A percentile compares a stretch with the other conserved stretches of the same genome.
phyloP scores from a whole-genome alignment of 2,113 vertebrate species.

The Telmatochromis sp. region DNA sequence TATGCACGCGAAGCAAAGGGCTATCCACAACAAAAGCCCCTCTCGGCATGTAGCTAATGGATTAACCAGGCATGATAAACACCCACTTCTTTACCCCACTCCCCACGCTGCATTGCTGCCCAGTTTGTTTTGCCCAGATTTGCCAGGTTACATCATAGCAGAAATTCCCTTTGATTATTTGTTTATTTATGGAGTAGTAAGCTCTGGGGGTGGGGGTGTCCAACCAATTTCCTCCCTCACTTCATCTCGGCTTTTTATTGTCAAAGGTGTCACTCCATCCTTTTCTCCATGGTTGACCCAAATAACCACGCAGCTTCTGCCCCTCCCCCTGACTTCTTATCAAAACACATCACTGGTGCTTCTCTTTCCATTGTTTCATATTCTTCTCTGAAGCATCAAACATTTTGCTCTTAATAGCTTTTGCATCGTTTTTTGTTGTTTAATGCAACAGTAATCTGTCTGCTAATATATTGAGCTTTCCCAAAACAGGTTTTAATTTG shows the following conservation, averaged over 20 bases:
- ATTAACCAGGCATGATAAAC: constrained; percentile 59
- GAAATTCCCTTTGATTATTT: not conserved
- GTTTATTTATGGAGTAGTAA: not conserved
- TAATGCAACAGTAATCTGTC: not conserved
- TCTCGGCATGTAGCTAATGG: constrained; percentile 53
- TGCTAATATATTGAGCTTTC: not conserved
- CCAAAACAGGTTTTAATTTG: not conserved
- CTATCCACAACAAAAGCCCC: constrained; percentile 57
- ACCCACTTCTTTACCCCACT: not conserved
- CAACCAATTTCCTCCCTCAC: not conserved
- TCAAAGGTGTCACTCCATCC: constrained; percentile 31
- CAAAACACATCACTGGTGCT: constrained; percentile 25
- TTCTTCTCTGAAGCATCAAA: not conserved
- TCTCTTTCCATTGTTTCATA: constrained; percentile 28
- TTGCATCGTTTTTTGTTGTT: not conserved
- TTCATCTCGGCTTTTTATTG: constrained; percentile 14
- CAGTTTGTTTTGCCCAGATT: not conserved
- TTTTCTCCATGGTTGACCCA: constrained; percentile 56
- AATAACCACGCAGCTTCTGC: constrained; percentile 41
- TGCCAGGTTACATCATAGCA: not conserved
- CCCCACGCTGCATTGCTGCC: not conserved
- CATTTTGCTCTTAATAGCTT: not conserved
- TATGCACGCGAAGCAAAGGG: constrained; percentile 24
- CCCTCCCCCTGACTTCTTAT: constrained; percentile 51
- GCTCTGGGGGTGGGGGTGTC: not conserved